A percentile compares a stretch with the other conserved stretches of the same genome.
phyloP scores from a whole-genome alignment of 2,797 vertebrate species.

The Pampus argenteus region DNA sequence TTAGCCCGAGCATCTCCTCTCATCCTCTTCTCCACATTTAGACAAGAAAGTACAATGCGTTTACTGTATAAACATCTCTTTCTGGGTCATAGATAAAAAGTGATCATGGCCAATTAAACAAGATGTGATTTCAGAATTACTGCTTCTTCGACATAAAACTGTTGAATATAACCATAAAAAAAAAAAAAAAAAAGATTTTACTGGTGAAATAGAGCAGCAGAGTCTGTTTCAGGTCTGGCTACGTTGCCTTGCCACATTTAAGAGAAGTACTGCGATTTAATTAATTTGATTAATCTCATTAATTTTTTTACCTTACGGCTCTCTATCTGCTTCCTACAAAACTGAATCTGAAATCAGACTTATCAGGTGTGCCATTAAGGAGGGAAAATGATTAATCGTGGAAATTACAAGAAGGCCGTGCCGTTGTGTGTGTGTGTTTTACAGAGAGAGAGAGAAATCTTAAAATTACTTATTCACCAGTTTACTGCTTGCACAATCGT shows the following conservation, averaged over 20 bases:
- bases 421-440: background rate
- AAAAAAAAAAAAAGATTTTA: slow-evolving; percentile 21
- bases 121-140: slow-evolving; percentile 51
- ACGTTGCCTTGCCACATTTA: slow-evolving; percentile 35
- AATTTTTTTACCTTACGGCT: slow-evolving; percentile 68
- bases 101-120: slow-evolving; percentile 53
- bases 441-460: background rate
- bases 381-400: slow-evolving; percentile 60
- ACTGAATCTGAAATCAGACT: slow-evolving; percentile 63
- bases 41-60: slow-evolving; percentile 57
- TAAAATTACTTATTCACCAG: background rate
- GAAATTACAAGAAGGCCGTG: slow-evolving; percentile 39
- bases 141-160: slow-evolving; percentile 42
- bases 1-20: slow-evolving; percentile 44
- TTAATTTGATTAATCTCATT: slow-evolving; percentile 76
- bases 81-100: slow-evolving; percentile 62
- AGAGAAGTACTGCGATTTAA: slow-evolving; percentile 55
- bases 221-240: slow-evolving; percentile 26
- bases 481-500: slow-evolving; percentile 19
- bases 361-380: slow-evolving; percentile 69
- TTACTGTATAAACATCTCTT: slow-evolving; percentile 53
- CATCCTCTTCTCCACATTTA: slow-evolving; percentile 47
- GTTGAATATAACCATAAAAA: slow-evolving; percentile 31
- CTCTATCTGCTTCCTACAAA: slow-evolving; percentile 55
- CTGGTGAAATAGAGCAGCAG: slow-evolving; percentile 19